Conservation (phyloP, 2,888 invertebrate genomes). For the Tetranychus truncatus region DNA sequence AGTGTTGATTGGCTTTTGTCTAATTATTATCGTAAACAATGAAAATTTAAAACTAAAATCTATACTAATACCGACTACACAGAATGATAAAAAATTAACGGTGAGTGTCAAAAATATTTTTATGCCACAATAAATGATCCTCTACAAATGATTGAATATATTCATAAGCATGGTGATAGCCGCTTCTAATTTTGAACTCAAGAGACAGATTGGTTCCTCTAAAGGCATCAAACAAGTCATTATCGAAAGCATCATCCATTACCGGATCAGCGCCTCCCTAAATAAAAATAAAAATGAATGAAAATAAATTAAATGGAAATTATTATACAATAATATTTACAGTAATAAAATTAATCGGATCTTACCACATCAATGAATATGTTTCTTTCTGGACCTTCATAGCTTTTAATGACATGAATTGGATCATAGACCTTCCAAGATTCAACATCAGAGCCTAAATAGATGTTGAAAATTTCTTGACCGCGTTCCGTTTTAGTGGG, state of each 20-base stretch:
- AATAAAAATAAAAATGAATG: background rate
- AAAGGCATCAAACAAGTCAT: background rate
- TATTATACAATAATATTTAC: background rate
- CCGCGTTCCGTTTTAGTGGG: background rate
- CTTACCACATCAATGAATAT: constrained; percentile 5
- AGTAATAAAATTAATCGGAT: background rate
- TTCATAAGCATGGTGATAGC: constrained; percentile 10
- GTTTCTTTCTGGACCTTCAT: background rate
- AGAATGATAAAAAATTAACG: background rate
- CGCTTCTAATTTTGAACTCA: background rate
- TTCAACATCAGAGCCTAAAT: background rate
- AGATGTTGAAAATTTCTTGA: background rate
- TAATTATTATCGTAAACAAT: too few relatives aligned
- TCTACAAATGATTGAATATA: constrained; percentile 5
- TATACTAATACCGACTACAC: too few relatives aligned
- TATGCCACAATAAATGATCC: background rate
- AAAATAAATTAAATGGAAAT: background rate
- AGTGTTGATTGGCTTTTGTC: too few relatives aligned
- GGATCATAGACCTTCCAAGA: background rate
- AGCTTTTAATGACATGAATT: background rate
- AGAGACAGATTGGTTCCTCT: background rate
- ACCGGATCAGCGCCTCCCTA: constrained; percentile 2
- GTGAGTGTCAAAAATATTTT: background rate
- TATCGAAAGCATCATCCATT: background rate
- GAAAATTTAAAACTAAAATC: too few relatives aligned